Conservation (phyloP, 2,888 invertebrate species). For the Troilus luridus region DNA sequence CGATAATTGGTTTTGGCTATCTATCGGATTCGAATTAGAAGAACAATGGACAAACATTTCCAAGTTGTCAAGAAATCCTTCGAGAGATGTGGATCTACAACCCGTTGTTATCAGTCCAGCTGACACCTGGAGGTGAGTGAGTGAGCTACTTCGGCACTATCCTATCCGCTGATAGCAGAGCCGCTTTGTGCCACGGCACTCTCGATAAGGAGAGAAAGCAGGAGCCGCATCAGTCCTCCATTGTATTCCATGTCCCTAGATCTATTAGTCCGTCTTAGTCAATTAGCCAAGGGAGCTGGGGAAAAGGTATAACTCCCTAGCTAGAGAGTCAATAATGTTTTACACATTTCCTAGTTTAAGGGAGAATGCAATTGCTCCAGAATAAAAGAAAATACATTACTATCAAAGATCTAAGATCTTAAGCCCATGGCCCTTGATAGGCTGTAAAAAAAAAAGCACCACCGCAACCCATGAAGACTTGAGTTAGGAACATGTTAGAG, state of each 20-base stretch:
- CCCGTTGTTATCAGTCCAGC: background rate
- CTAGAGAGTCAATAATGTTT: too few relatives aligned
- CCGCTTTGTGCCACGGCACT: background rate
- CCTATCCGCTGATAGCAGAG: background rate
- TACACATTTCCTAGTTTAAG: too few relatives aligned
- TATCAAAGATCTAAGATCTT: too few relatives aligned
- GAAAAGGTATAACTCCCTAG: background rate
- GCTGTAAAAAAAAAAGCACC: too few relatives aligned
- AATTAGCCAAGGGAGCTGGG: background rate
- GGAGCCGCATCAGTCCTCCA: background rate
- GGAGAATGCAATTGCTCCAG: too few relatives aligned
- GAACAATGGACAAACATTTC: background rate
- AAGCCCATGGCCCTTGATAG: too few relatives aligned
- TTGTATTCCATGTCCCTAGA: background rate
- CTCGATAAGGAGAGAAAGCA: slow-evolving; percentile 43
- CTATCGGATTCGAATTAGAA: background rate
- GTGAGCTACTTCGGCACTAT: background rate
- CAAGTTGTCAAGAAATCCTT: background rate
- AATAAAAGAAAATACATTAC: too few relatives aligned
- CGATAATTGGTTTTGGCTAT: background rate
- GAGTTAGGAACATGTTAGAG: too few relatives aligned
- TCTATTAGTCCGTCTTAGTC: background rate
- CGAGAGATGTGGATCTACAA: too few relatives aligned
- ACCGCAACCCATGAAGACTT: too few relatives aligned
- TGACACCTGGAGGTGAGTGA: background rate